Conservation (phyloP, 2,888 invertebrate species). For the Acanthosepion lycidas region DNA sequence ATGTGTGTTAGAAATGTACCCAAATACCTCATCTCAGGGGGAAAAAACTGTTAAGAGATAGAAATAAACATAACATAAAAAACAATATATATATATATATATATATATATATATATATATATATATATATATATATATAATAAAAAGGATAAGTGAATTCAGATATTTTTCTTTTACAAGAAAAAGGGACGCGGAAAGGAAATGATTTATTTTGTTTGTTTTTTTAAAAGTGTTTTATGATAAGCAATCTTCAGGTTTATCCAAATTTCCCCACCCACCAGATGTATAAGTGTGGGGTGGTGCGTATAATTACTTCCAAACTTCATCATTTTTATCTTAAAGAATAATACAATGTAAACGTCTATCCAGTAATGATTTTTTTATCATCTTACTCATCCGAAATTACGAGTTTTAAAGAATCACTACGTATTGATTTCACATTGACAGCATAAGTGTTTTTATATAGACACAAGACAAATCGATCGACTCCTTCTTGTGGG, state of each 20-base stretch:
- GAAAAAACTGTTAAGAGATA: too few relatives aligned
- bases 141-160: background rate
- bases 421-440: too few relatives aligned
- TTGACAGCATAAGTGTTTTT: too few relatives aligned
- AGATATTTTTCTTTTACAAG: background rate
- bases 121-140: background rate
- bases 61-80: background rate
- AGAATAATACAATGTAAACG: background rate
- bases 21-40: too few relatives aligned
- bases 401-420: background rate
- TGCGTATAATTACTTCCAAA: background rate
- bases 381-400: background rate
- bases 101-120: background rate
- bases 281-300: background rate
- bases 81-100: background rate
- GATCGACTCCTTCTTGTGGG: too few relatives aligned
- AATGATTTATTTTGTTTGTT: background rate
- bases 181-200: background rate
- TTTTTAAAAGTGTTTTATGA: background rate
- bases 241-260: background rate
- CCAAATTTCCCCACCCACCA: background rate
- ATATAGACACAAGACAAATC: too few relatives aligned
- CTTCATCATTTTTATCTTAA: background rate
- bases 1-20: too few relatives aligned
- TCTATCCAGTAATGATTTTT: background rate